Percentiles rank a stretch among this genome's conserved stretches.
Evolutionary conservation across 2,113 vertebrate genomes (phyloP).

Genomic region (Ictalurus punctatus): DNA sequence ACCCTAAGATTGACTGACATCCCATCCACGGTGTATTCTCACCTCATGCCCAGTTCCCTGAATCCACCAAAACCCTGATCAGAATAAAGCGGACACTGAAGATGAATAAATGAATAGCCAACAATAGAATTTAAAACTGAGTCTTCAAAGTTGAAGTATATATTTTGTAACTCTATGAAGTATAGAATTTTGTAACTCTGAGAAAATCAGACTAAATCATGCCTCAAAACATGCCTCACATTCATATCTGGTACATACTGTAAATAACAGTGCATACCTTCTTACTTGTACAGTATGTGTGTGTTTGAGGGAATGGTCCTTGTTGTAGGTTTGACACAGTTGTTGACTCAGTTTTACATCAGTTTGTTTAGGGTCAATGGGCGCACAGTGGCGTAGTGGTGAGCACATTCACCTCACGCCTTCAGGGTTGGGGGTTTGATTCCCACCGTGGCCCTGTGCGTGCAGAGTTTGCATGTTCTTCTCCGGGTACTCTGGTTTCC

Average conservation of each 20-base stretch:
- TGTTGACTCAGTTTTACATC: not conserved
- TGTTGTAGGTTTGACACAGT: not conserved
- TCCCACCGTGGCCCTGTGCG: too few relatives aligned
- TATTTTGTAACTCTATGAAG: not conserved
- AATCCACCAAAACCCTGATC: not conserved
- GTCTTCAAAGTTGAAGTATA: not conserved
- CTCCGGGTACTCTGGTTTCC: too few relatives aligned
- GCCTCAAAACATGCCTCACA: not conserved
- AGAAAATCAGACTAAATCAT: not conserved
- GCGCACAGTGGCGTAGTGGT: too few relatives aligned
- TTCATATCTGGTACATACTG: not conserved
- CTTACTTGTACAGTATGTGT: not conserved
- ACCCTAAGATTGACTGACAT: not conserved
- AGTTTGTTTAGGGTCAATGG: not conserved
- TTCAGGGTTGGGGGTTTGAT: too few relatives aligned
- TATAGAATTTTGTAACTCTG: not conserved
- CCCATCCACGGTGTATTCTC: not conserved
- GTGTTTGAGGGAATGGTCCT: not conserved
- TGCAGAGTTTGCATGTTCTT: too few relatives aligned
- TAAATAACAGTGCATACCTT: not conserved
- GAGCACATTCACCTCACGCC: too few relatives aligned
- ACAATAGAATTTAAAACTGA: not conserved
- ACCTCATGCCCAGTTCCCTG: not conserved
- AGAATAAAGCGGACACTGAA: not conserved
- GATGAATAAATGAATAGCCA: not conserved